Percentiles rank a stretch among this genome's conserved stretches.
These are phyloP conservation scores for Neofelis nebulosa DNA, from an alignment of 2,113 vertebrate genomes.

Conservation along the genomic window DNA sequence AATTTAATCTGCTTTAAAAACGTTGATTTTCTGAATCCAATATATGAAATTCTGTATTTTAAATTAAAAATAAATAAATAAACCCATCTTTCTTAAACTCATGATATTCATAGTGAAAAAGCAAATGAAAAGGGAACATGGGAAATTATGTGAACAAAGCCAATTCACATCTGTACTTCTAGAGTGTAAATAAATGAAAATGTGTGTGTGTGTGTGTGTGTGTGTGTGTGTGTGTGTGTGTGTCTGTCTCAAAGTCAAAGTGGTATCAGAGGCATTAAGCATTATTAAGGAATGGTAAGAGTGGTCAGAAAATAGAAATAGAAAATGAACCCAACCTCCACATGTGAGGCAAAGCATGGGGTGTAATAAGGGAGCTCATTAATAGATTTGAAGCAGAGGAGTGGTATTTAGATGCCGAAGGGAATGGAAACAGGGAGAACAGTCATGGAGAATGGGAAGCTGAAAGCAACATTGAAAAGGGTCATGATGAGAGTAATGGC, in stretches of 20 bases:
- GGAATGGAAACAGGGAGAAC: not conserved
- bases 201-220: not conserved
- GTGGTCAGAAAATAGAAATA: not conserved
- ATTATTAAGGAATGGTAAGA: not conserved
- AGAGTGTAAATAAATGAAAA: not conserved
- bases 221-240: not conserved
- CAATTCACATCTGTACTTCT: not conserved
- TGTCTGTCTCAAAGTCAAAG: not conserved
- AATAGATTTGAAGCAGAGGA: not conserved
- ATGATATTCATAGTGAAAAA: not conserved
- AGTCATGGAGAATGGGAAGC: not conserved
- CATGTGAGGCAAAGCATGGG: not conserved
- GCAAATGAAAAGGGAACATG: not conserved
- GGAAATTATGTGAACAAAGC: not conserved
- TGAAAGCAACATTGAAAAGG: not conserved
- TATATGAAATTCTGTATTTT: not conserved
- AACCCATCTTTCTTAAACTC: not conserved
- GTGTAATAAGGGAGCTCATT: not conserved
- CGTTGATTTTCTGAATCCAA: not conserved
- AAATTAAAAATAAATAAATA: not conserved
- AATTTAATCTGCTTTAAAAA: not conserved
- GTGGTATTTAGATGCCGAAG: not conserved
- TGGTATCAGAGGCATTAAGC: not conserved
- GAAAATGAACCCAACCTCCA: not conserved
- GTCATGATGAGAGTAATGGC: accelerated